phyloP scores from a whole-genome alignment of 2,797 vertebrate genomes.

The Philypnodon macrostomus region DNA sequence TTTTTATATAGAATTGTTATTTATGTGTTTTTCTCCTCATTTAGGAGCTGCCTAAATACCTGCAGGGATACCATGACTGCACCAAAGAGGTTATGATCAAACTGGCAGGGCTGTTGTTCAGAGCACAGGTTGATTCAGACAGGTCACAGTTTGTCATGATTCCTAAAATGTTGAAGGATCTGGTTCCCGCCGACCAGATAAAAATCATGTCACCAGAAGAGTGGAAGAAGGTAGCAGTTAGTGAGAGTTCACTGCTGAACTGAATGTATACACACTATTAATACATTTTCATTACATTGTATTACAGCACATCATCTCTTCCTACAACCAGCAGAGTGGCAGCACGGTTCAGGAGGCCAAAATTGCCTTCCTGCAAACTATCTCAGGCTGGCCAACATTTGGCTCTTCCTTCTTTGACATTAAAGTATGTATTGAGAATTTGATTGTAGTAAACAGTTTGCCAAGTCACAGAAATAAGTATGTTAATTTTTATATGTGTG shows the following conservation, averaged over 20 bases:
- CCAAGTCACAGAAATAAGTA: background rate
- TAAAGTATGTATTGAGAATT: constrained; percentile 76
- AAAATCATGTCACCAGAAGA: constrained; percentile 80
- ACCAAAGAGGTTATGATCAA: constrained; percentile 81
- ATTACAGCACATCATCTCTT: constrained; percentile 81
- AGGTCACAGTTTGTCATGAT: constrained; percentile 81
- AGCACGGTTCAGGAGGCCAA: constrained; percentile 88
- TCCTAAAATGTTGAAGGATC: constrained; percentile 83
- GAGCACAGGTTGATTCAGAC: constrained; percentile 79
- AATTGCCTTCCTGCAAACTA: constrained; percentile 81
- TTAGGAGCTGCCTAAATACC: constrained; percentile 91
- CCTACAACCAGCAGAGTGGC: constrained; percentile 81
- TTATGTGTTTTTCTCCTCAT: background rate
- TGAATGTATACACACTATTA: background rate
- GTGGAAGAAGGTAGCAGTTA: constrained; percentile 88
- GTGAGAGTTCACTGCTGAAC: background rate
- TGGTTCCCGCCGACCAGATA: constrained; percentile 86
- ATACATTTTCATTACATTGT: background rate
- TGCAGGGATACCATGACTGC: constrained; percentile 86
- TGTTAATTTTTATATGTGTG: constrained; percentile 11
- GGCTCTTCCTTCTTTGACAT: constrained; percentile 94
- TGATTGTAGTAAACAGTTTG: background rate
- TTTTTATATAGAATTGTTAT: background rate
- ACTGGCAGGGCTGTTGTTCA: constrained; percentile 87
- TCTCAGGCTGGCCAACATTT: constrained; percentile 87